Evolutionary conservation across 2,113 vertebrate genomes (phyloP), one percentile per base, ranked within the genome.

Genomic region (Sinocyclocheilus anophthalmus): DNA sequence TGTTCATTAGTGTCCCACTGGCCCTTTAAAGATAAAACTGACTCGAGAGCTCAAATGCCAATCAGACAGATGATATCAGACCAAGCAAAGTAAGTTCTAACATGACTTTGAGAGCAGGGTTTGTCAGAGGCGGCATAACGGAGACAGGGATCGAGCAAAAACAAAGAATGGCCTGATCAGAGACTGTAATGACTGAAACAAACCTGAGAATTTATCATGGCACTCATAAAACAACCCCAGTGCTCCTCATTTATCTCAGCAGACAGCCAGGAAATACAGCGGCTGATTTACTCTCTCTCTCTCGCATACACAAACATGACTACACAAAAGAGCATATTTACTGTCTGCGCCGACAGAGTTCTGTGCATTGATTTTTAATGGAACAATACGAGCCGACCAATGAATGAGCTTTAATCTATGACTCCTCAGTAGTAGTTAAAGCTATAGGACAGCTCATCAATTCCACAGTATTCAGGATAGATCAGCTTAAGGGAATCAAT

Each of bases 401-500:
- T 53, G 77, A 42, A 80, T 16, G 22, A 63, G 55, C 33, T 61
- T 80, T 80, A 63, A 80, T 80, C 37, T 80, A 80, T 80, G 33
- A 33, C 77, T 80, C 57, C 33, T 80, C 33, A 42, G 16, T 85
- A 30, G 57, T 65, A 26, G 53, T 83, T 61, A 73, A 53, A 83
- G 72, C 77, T 24, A 65, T 30, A 24, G 80, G 81, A 84, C 57
- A 69, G 81, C 8, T 33, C 26, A 45, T 80, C 69, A 75, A 61
- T 72, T 55, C 53, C 70, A 30, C 61, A 45, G 69, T 55, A 48
- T 55, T 69, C 73, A 78, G 87, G 11, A 9, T 72, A 57, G 73
- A 78, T 88, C 81, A 12, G 84, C 83, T 72, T 70, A 39, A 70
- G 39, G 78, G 42, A 83, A 83, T 90, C 88, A 39, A 86, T 88